A percentile compares a stretch with the other conserved stretches of the same genome.
phyloP scores from a whole-genome alignment of 2,113 vertebrate species.

The Passer domesticus region DNA sequence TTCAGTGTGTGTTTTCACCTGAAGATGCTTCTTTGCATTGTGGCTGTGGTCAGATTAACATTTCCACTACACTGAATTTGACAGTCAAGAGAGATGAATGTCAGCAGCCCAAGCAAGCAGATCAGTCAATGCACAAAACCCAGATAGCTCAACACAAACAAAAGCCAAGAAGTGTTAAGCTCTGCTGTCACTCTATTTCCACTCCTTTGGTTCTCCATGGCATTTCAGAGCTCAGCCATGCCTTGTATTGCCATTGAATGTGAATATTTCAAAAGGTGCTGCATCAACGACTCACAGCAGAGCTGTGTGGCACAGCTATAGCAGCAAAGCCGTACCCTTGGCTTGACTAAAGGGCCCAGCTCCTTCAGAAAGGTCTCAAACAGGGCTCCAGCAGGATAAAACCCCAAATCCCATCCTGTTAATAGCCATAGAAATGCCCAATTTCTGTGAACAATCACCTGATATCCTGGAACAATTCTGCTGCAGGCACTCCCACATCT shows the following conservation, averaged over 20 bases:
- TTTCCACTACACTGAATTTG: not conserved
- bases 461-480: not conserved
- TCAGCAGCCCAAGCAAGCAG: not conserved
- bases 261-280: not conserved
- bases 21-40: not conserved
- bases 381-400: not conserved
- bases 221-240: not conserved
- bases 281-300: not conserved
- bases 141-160: not conserved
- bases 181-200: not conserved
- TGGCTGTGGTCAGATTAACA: not conserved
- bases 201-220: not conserved
- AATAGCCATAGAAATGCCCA: not conserved
- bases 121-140: not conserved
- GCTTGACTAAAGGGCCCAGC: not conserved
- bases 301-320: not conserved
- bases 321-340: not conserved
- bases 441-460: not conserved
- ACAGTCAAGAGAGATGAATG: not conserved
- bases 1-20: not conserved
- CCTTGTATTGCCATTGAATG: not conserved
- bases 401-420: not conserved
- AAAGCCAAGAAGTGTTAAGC: not conserved
- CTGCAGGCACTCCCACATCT: fast-evolving
- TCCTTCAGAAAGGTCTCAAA: not conserved